Base-by-base conservation (phyloP, 2,797 vertebrate species). In the Sphenodon punctatus region DNA sequence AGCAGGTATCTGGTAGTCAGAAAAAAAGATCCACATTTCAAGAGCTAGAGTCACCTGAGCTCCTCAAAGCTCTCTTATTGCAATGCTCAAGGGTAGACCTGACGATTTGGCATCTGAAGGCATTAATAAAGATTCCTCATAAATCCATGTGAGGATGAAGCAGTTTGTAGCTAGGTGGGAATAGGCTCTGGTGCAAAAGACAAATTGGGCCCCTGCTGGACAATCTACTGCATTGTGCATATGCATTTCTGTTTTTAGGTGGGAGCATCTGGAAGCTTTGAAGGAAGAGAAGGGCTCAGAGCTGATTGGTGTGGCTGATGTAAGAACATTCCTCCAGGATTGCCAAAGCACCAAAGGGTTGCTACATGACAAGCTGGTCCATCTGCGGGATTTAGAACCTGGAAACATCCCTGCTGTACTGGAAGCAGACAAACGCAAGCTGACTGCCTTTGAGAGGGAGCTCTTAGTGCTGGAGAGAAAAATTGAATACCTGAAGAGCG, bases 271-370 rank as follows among this genome's bases (percentile, higher is more conserved):
- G 90, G 96, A 97, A 93, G 80, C 39, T 43, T 92, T 97, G 86
- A 98, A 97, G 91, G 97, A 97, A 20, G 95, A 97, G 75, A 98
- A 96, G 38, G 97, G 95, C 12, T 93, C 90, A 0, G 95, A 97
- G 88, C 92, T 99, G 82, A 96, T 96, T 27, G 95, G 89, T 41
- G 94, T 95, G 13, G 95, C 92, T 0, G 96, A 97, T 3, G 94
- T 97, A 27, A 94, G 87, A 67, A 95, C 89, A 0, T 97, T 98
- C 85, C 96, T 98, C 60, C 95, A 96, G 74, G 96, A 97, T 85
- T 98, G 96, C 43, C 90, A 96, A 51, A 94, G 97, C 67, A 90
- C 95, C 15, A 92, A 86, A 75, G 87, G 46, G 10, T 93, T 97
- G 42, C 95, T 98, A 60, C 94, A 95, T 86, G 94, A 92, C 11